These are phyloP conservation scores for Merodon equestris DNA, from an alignment of 2,888 invertebrate species.

Conservation along the genomic window DNA sequence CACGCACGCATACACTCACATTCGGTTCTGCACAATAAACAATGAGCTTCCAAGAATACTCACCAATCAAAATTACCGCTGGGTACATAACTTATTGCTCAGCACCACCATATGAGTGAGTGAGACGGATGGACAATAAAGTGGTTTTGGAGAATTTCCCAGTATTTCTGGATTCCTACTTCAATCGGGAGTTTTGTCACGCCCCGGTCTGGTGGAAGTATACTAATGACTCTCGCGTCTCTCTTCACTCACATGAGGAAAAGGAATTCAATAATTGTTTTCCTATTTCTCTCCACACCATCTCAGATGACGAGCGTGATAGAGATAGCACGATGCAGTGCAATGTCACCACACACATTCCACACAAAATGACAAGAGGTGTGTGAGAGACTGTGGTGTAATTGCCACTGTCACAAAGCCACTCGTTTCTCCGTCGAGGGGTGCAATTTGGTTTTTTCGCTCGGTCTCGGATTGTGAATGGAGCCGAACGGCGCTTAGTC, in stretches of 20 bases:
- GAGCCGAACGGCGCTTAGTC: conserved; percentile 33
- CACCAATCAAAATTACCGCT: conserved; percentile 62
- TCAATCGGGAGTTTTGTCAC: too few relatives aligned
- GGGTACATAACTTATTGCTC: conserved; percentile 35
- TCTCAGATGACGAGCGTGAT: too few relatives aligned
- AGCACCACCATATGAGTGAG: conserved; percentile 1
- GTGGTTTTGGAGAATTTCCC: conserved; percentile 27
- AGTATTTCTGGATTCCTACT: conserved; percentile 9
- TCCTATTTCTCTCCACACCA: too few relatives aligned
- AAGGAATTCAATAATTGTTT: too few relatives aligned
- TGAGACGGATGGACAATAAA: background rate
- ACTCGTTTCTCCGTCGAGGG: background rate
- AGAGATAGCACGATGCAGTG: too few relatives aligned
- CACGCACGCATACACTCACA: conserved; percentile 13
- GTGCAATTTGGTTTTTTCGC: too few relatives aligned
- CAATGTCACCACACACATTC: conserved; percentile 10
- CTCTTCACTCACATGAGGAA: too few relatives aligned
- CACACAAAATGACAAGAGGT: background rate
- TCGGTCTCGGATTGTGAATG: conserved; percentile 24
- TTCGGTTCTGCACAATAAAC: conserved; percentile 14
- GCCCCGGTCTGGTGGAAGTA: too few relatives aligned
- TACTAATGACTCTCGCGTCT: too few relatives aligned
- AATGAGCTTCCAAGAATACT: conserved; percentile 21
- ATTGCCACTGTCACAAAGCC: conserved; percentile 6
- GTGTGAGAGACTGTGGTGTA: conserved; percentile 27